Evolutionary conservation across 2,113 vertebrate genomes (phyloP), one percentile per base, ranked within the genome.

Genomic region (Perognathus longimembris): DNA sequence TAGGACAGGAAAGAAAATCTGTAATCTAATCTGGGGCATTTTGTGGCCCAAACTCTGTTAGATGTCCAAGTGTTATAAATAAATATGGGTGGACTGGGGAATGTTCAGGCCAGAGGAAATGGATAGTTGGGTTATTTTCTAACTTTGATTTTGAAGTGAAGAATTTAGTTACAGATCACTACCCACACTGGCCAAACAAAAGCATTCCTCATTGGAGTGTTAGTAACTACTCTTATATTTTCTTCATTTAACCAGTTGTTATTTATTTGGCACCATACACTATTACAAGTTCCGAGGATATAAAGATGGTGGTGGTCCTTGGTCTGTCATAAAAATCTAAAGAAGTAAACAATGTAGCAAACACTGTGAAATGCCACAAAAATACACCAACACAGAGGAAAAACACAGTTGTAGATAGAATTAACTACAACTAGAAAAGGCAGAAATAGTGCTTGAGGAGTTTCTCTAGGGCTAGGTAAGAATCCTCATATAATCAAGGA

Each of bases 121-220:
- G 40, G 22, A 79, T 40, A 18, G 9, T 40, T 90, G 34, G 32
- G 38, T 54, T 73, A 10, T 57, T 90, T 96, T 95, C 32, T 74
- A 71, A 69, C 34, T 87, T 83, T 18, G 38, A 57, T 73, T 94
- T 93, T 57, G 71, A 94, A 91, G 28, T 40, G 45, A 84, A 80
- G 40, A 80, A 36, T 7, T 84, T 93, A 81, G 57, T 91, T 86
- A 38, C 66, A 91, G 61, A 42, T 66, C 18, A 12, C 61, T 57
- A 66, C 59, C 57, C 42, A 38, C 54, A 76, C 32, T 42, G 50
- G 3, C 50, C 69, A 20, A 30, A 63, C 85, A 36, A 70, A 88
- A 92, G 38, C 28, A 70, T 89, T 94, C 89, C 61, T 79, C n/a
- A n/a, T 26, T 50, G 20, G 34, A 10, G 50, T 87, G 18, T 57